Base-by-base conservation (phyloP, 2,113 vertebrate species). In the Taxidea taxus region DNA sequence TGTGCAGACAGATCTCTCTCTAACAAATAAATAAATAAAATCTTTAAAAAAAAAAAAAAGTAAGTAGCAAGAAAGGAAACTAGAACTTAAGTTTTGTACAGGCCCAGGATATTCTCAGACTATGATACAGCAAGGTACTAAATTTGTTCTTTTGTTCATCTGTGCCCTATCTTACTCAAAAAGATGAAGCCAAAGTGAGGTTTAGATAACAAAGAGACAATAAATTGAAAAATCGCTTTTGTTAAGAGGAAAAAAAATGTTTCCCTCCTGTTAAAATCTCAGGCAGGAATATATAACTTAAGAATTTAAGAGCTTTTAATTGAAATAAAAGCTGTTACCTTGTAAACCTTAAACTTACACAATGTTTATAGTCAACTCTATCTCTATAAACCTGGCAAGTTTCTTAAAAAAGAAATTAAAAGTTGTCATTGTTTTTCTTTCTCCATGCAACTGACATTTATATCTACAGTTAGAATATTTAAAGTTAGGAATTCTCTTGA, bases 371-470 rank as follows among this genome's bases (percentile, higher is more conserved):
- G n/a, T 29, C 75, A 92, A 74, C 21, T 81, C 11, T 62, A 34
- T 51, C 29, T 68, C 42, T 54, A 37, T 27, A 72, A 62, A 74
- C 72, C 31, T 54, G 7, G 29, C 60, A 64, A 83, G 27, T 2
- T 31, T 86, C 62, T 42, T 37, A 8, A 39, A 29, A 89, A 82
- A 29, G 3, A 90, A 90, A 64, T 74, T 51, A 23, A 60, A 89
- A 74, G 29, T 62, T 94, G 2, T 44, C 31, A 89, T 34, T 75
- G 47, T 81, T 72, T 72, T 64, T 27, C 8, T 29, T 85, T 91
- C 86, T 92, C 77, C 51, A 81, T 87, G 14, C n/a, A 93, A 91
- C 16, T 87, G 42, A 27, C 37, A 95, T 85, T 97, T 87, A 47
- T 91, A 34, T 68, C 47, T 37, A 56, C 7, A 92, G 64, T 83